Percentiles rank a stretch among this genome's conserved stretches.
Conservation (phyloP, 2,888 invertebrate genomes). For the Cerceris ruficornis region DNA sequence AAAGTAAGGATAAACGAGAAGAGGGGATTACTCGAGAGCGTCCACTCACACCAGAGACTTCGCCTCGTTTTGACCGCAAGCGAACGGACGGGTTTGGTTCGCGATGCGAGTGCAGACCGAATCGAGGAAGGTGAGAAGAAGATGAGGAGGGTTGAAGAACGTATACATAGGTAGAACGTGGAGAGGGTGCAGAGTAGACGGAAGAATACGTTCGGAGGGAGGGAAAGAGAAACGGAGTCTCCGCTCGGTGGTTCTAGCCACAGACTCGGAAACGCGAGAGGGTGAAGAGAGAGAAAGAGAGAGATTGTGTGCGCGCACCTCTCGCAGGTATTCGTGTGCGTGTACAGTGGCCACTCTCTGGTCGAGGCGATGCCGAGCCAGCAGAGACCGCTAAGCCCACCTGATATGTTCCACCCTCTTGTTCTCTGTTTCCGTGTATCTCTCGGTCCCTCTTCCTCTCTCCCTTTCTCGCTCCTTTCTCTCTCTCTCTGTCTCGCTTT, state of each 20-base stretch:
- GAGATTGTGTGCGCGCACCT: conserved; percentile 24
- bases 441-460: conserved; percentile 41
- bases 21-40: conserved; percentile 2
- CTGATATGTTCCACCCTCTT: conserved; percentile 77
- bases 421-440: conserved; percentile 54
- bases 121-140: background rate
- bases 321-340: conserved; percentile 51
- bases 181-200: conserved; percentile 1
- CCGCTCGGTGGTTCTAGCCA: conserved; percentile 43
- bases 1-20: conserved; percentile 1
- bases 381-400: conserved; percentile 80
- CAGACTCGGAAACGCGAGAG: conserved; percentile 37
- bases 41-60: conserved; percentile 38
- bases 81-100: conserved; percentile 18
- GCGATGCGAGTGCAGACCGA: background rate
- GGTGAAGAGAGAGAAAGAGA: conserved; percentile 16
- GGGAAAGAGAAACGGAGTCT: conserved; percentile 27
- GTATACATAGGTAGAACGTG: conserved; percentile 4
- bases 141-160: conserved; percentile 7
- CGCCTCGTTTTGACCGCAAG: conserved; percentile 53
- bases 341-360: conserved; percentile 78
- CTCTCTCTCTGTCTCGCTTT: conserved; percentile 14
- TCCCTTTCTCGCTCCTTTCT: conserved; percentile 35
- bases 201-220: conserved; percentile 6
- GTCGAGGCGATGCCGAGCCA: conserved; percentile 77